Conservation (phyloP, 2,113 vertebrate species). For the Platysternon megacephalum region DNA sequence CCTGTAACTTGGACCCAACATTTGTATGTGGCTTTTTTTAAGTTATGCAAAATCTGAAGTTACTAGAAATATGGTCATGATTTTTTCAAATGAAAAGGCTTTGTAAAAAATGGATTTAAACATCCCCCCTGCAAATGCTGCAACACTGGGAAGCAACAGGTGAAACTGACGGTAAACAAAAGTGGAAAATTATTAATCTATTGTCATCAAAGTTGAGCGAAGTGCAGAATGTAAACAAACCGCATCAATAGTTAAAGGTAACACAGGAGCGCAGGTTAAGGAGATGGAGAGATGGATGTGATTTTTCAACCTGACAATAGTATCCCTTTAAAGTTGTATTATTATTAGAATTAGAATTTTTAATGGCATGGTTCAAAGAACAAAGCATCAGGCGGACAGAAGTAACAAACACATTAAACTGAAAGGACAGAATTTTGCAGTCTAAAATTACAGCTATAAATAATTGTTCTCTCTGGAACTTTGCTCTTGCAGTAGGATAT, state of each 20-base stretch:
- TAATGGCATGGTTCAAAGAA: conserved; percentile 40
- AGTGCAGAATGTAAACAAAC: background rate
- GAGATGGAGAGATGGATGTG: background rate
- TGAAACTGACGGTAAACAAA: background rate
- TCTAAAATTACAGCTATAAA: conserved; percentile 62
- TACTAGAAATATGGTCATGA: accelerated
- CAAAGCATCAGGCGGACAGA: conserved; percentile 59
- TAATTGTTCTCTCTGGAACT: conserved; percentile 54
- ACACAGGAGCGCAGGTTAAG: background rate
- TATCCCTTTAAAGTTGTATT: background rate
- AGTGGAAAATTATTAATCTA: background rate
- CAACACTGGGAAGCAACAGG: background rate
- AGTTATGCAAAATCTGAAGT: background rate
- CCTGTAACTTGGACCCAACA: background rate
- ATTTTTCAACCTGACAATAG: background rate
- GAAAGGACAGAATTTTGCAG: conserved; percentile 59
- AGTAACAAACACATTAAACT: conserved; percentile 64
- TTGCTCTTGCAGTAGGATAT: conserved; percentile 13
- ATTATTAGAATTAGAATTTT: background rate
- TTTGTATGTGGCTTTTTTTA: background rate
- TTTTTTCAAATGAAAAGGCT: background rate
- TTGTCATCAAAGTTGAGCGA: background rate
- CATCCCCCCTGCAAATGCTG: background rate
- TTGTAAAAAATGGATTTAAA: background rate
- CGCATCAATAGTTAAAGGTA: background rate